Evolutionary conservation across 1,140 invertebrate genomes (phyloP), one percentile per base, ranked within the genome.

Genomic region (Zaprionus ghesquierei): DNA sequence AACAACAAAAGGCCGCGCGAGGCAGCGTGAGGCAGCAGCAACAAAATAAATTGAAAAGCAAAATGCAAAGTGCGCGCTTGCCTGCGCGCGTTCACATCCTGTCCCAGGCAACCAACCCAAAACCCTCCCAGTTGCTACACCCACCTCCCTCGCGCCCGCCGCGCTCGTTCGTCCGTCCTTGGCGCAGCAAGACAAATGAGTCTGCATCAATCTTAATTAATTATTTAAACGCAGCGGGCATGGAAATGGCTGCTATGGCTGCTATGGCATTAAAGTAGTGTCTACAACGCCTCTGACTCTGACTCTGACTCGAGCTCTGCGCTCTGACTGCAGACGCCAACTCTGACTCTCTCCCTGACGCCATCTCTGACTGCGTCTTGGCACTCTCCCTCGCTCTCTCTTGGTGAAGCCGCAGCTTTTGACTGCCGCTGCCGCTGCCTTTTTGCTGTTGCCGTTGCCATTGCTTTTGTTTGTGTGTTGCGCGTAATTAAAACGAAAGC

Each of bases 191-290:
- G 84, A 89, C 84, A 89, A 89, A 89, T 89, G 85, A 89, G 85
- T 89, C 84, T 89, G 84, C 84, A 89, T 89, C 84, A 89, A 89
- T 89, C 84, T 89, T 89, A 89, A 89, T 89, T 89, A 89, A 89
- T 89, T 89, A 89, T 89, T 89, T 89, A 89, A 89, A 89, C 79
- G 85, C 84, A 89, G 65, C 85, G 79, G 84, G 84, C 79, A 87
- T 84, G 85, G 72, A 82, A 87, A 89, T 87, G 75, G 71, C 82
- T 74, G 66, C 71, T 35, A 89, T 87, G 75, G 71, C 82, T 74
- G 66, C 71, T 35, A 68, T 25, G 66, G 66, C 80, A 76, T 89
- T 82, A 87, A 89, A 82, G 82, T 71, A 77, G 53, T 72, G 66
- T 68, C 49, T 66, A 58, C 69, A 41, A 44, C 56, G 54, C 59